Percentiles rank a stretch among this genome's conserved stretches.
These are phyloP conservation scores for Torymus tubicola DNA, from an alignment of 2,888 invertebrate genomes.

Conservation along the genomic window DNA sequence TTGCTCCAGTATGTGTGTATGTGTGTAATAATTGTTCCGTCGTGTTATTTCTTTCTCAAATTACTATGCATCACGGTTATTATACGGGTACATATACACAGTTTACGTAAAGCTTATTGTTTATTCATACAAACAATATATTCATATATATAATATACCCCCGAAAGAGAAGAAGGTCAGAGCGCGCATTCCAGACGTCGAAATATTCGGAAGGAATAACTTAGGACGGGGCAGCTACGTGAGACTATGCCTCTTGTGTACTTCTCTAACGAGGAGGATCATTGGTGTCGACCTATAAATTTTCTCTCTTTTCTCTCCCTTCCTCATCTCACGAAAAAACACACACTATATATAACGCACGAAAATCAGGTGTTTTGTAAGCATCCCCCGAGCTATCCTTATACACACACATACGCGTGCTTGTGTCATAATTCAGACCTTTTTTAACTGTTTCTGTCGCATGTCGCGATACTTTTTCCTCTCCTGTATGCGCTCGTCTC, in stretches of 20 bases:
- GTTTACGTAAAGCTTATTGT: too few species aligned
- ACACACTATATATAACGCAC: not conserved
- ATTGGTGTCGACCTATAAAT: conserved; percentile 24
- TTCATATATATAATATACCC: too few species aligned
- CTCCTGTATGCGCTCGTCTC: not conserved
- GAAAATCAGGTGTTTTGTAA: conserved; percentile 44
- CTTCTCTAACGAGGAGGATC: conserved; percentile 20
- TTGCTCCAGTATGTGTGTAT: too few species aligned
- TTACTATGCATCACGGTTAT: too few species aligned
- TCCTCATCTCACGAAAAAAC: not conserved
- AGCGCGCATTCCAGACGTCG: not conserved
- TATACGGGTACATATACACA: too few species aligned
- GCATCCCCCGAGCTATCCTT: not conserved
- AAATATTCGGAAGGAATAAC: not conserved
- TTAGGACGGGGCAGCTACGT: not conserved
- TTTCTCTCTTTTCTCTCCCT: too few species aligned
- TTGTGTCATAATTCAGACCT: conserved; percentile 59
- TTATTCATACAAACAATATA: too few species aligned
- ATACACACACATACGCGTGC: too few species aligned
- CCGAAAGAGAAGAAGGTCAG: too few species aligned
- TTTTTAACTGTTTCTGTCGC: conserved; percentile 61
- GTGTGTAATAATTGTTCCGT: too few species aligned
- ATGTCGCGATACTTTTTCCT: conserved; percentile 50
- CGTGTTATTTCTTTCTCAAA: too few species aligned
- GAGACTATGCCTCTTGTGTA: conserved; percentile 12